These are phyloP conservation scores for Drosophila gaucha DNA, from an alignment of 2,888 invertebrate species.

Conservation along the genomic window DNA sequence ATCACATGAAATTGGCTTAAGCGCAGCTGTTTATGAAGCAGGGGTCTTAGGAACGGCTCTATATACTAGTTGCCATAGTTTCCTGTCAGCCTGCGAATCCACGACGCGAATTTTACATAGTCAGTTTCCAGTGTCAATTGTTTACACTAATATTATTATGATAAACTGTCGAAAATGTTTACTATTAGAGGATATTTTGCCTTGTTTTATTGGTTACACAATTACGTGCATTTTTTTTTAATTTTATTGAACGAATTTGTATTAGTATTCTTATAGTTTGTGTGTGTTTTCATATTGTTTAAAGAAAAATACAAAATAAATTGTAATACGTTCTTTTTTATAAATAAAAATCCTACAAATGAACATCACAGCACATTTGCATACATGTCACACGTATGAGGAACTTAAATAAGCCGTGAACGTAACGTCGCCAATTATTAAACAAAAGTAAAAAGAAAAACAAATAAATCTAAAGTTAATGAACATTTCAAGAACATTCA, in stretches of 20 bases:
- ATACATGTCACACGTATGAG: constrained; percentile 44
- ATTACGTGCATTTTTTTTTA: not conserved
- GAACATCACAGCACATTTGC: constrained; percentile 54
- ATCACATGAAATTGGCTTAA: constrained; percentile 39
- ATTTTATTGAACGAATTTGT: constrained; percentile 14
- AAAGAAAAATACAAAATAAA: too few species aligned
- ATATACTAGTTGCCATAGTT: constrained; percentile 9
- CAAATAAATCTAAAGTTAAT: constrained; percentile 33
- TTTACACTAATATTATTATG: constrained; percentile 4
- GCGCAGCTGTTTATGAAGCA: constrained; percentile 60
- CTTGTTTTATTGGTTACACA: constrained; percentile 20
- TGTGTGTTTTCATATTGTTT: constrained; percentile 63
- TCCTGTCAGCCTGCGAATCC: not conserved
- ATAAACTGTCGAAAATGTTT: constrained; percentile 4
- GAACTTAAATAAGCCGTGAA: constrained; percentile 66
- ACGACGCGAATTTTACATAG: not conserved
- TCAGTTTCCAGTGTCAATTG: constrained; percentile 41
- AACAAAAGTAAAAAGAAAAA: constrained; percentile 33
- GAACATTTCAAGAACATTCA: constrained; percentile 46
- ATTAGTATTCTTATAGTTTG: constrained; percentile 54
- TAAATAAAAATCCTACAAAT: constrained; percentile 32
- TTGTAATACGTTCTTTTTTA: constrained; percentile 53
- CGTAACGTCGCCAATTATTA: constrained; percentile 77
- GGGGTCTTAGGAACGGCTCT: constrained; percentile 2
- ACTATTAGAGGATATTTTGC: constrained; percentile 7